Percentiles rank a stretch among this genome's conserved stretches.
Evolutionary conservation across 1,140 invertebrate species (phyloP).

Genomic region (Dolichoris vasculosae): DNA sequence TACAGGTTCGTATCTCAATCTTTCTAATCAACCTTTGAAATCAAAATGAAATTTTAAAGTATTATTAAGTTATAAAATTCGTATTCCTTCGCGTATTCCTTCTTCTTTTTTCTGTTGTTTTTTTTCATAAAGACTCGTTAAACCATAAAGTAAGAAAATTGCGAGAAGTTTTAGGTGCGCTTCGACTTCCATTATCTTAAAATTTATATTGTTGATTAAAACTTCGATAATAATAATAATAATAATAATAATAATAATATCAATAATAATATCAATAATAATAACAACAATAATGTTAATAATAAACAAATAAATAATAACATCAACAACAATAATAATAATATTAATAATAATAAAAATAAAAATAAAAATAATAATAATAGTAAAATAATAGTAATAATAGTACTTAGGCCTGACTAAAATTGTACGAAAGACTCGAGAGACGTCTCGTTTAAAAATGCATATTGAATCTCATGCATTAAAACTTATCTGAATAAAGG

Average conservation of each 20-base stretch:
- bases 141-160: not conserved
- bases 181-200: constrained; percentile 22
- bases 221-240: constrained; percentile 4
- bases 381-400: constrained; percentile 13
- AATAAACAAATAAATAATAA: too few species aligned
- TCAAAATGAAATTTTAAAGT: not conserved
- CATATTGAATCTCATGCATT: not conserved
- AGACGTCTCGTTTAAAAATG: constrained; percentile 30
- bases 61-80: not conserved
- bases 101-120: constrained; percentile 2
- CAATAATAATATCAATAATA: too few species aligned
- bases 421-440: constrained; percentile 44
- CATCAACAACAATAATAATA: too few species aligned
- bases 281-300: too few species aligned
- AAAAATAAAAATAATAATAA: too few species aligned
- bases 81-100: not conserved
- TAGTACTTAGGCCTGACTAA: constrained; percentile 33
- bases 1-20: not conserved
- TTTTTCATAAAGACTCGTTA: not conserved
- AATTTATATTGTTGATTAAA: not conserved
- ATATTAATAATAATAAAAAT: too few species aligned
- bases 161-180: not conserved
- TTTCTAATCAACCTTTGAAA: not conserved
- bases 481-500: constrained; percentile 36
- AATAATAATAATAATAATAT: too few species aligned